These are phyloP conservation scores for Parauchenoglanis ngamensis DNA, from an alignment of 2,797 vertebrate species.

Conservation along the genomic window DNA sequence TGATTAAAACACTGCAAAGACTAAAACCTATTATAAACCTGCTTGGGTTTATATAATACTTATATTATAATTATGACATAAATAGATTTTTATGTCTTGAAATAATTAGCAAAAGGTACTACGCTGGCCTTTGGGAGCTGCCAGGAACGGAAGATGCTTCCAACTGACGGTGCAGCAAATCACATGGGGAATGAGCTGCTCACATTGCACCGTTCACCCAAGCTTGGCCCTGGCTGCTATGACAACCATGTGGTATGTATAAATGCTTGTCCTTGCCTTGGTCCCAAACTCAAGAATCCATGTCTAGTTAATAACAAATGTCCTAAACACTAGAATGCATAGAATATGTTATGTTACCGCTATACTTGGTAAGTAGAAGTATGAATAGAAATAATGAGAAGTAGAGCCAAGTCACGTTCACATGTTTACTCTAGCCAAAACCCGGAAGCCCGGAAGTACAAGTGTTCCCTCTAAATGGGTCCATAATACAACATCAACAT, in stretches of 20 bases:
- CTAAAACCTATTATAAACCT: too few species aligned
- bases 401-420: too few species aligned
- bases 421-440: too few species aligned
- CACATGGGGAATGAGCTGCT: constrained; percentile 69
- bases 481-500: too few species aligned
- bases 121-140: constrained; percentile 73
- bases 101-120: constrained; percentile 15
- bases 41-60: not conserved
- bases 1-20: too few species aligned
- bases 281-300: not conserved
- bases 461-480: too few species aligned
- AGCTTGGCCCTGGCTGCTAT: constrained; percentile 77
- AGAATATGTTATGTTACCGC: not conserved
- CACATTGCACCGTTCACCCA: constrained; percentile 42
- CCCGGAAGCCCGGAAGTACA: too few species aligned
- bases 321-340: not conserved
- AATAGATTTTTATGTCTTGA: not conserved
- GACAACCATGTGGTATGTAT: constrained; percentile 73
- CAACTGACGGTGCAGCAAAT: constrained; percentile 61
- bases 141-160: constrained; percentile 74
- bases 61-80: too few species aligned
- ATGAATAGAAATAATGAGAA: too few species aligned
- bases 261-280: too few species aligned
- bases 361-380: too few species aligned
- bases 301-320: not conserved